Evolutionary conservation across 2,113 vertebrate genomes (phyloP).

Genomic region (Pollimyrus isidori): DNA sequence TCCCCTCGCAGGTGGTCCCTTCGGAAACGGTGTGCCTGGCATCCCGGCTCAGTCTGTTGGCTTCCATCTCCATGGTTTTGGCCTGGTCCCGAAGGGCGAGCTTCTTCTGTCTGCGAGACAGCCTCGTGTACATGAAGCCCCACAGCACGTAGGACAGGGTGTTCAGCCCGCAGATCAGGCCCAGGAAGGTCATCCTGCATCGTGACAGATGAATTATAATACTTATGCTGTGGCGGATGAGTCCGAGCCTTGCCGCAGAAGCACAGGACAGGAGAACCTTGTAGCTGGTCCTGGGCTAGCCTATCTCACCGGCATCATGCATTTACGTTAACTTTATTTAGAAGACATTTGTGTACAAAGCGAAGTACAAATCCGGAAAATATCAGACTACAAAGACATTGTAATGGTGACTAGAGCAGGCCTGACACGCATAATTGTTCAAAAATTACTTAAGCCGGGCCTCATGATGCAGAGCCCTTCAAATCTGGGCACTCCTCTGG

Average conservation of each 20-base stretch:
- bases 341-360: not conserved
- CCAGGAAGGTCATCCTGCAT: constrained; percentile 53
- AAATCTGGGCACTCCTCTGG: not conserved
- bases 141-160: constrained; percentile 41
- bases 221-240: not conserved
- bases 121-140: constrained; percentile 39
- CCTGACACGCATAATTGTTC: not conserved
- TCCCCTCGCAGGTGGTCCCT: constrained; percentile 18
- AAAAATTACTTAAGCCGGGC: too few species aligned
- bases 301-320: not conserved
- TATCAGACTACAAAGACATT: not conserved
- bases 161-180: constrained; percentile 50
- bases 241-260: not conserved
- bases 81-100: constrained; percentile 37
- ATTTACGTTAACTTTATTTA: not conserved
- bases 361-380: not conserved
- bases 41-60: not conserved
- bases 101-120: constrained; percentile 52
- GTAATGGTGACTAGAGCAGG: not conserved
- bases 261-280: not conserved
- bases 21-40: constrained; percentile 28
- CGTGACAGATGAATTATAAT: not conserved
- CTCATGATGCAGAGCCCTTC: not conserved
- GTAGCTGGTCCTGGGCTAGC: not conserved
- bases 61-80: constrained; percentile 40